Evolutionary conservation across 2,113 vertebrate genomes (phyloP).

Genomic region (Muntiacus reevesi): DNA sequence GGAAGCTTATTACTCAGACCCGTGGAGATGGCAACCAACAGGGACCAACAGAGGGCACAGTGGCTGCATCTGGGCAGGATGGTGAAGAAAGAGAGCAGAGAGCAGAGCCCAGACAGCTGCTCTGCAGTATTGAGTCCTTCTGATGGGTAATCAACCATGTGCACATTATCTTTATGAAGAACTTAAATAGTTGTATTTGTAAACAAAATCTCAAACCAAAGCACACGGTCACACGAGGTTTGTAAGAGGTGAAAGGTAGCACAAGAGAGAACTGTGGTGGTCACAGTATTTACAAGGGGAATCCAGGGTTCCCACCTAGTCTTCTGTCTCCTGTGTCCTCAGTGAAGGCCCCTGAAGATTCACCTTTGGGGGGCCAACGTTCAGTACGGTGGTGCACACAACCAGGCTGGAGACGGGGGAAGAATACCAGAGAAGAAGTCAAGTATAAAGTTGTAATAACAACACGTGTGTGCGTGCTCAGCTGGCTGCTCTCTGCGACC

Average conservation of each 20-base stretch:
- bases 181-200: background rate
- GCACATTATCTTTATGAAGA: background rate
- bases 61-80: background rate
- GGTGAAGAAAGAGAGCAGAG: background rate
- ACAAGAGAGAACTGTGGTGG: no score
- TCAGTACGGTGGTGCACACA: background rate
- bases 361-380: background rate
- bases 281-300: background rate
- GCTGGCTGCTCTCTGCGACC: background rate
- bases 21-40: background rate
- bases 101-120: background rate
- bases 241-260: background rate
- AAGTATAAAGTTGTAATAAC: background rate
- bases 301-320: background rate
- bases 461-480: rapidly evolving
- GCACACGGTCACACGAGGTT: background rate
- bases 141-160: background rate
- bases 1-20: background rate
- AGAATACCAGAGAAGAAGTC: background rate
- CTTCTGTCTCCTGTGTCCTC: background rate
- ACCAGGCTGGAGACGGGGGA: background rate
- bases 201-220: background rate
- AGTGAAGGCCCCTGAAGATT: background rate
- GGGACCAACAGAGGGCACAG: background rate
- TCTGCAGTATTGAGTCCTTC: background rate